These are phyloP conservation scores for Lutjanus argentimaculatus DNA, from an alignment of 2,797 vertebrate genomes.

Conservation along the genomic window DNA sequence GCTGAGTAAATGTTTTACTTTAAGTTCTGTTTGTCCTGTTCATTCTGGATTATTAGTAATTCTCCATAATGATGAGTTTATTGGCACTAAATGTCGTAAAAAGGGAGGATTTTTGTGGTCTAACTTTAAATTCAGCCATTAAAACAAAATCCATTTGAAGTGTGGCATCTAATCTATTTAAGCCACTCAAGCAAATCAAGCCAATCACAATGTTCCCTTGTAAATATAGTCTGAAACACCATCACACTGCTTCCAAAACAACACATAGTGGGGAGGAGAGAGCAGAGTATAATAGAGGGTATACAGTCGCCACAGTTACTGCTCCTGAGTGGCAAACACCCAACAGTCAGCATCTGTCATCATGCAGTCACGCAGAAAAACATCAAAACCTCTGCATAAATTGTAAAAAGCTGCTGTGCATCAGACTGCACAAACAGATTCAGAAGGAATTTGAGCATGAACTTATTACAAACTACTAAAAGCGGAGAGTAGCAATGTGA, in stretches of 20 bases:
- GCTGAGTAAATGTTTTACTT: no score
- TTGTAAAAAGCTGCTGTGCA: slow-evolving; percentile 5
- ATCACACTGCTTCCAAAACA: slow-evolving; percentile 2
- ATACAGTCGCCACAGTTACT: background rate
- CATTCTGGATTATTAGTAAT: background rate
- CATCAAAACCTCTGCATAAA: slow-evolving; percentile 1
- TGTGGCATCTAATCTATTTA: background rate
- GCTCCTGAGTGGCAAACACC: slow-evolving; percentile 9
- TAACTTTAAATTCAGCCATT: background rate
- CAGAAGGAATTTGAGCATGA: background rate
- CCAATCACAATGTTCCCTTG: background rate
- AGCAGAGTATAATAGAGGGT: background rate
- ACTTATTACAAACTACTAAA: background rate
- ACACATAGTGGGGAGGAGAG: background rate
- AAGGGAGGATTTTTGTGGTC: background rate
- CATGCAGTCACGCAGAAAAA: slow-evolving; percentile 19
- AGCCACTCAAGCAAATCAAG: background rate
- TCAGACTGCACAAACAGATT: slow-evolving; percentile 4
- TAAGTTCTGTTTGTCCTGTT: background rate
- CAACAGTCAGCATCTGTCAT: slow-evolving; percentile 23
- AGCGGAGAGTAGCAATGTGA: background rate
- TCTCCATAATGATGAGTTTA: background rate
- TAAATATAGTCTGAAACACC: background rate
- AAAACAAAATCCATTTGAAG: background rate
- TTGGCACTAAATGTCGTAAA: background rate